These are phyloP conservation scores for Drosophila flavopinicola DNA, from an alignment of 2,888 invertebrate genomes.

Conservation along the genomic window DNA sequence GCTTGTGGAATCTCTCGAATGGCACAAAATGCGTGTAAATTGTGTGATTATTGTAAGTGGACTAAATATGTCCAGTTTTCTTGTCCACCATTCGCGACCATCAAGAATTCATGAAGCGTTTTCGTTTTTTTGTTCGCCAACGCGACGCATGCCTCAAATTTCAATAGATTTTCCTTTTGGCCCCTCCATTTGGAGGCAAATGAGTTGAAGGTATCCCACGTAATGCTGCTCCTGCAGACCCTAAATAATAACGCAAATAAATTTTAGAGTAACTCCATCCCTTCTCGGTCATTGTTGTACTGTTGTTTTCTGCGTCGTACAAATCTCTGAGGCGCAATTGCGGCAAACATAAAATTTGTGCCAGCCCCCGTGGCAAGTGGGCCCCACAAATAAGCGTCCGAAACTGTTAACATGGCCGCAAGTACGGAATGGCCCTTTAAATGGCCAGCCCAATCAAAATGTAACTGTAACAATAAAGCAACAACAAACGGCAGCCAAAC, in stretches of 20 bases:
- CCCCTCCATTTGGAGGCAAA: constrained; percentile 24
- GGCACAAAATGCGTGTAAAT: constrained; percentile 73
- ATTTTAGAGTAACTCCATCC: constrained; percentile 52
- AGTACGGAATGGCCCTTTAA: constrained; percentile 51
- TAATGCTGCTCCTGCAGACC: constrained; percentile 11
- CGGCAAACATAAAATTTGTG: constrained; percentile 68
- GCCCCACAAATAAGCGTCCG: constrained; percentile 17
- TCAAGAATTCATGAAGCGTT: constrained; percentile 62
- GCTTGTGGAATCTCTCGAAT: constrained; percentile 18
- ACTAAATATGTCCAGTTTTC: constrained; percentile 44
- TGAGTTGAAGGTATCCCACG: constrained; percentile 39
- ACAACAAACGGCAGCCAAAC: constrained; percentile 22
- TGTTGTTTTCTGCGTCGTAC: constrained; percentile 31
- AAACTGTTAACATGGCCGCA: constrained; percentile 39
- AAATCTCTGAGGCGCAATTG: constrained; percentile 76
- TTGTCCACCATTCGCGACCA: constrained; percentile 9
- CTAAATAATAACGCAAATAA: constrained; percentile 73
- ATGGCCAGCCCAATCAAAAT: constrained; percentile 65
- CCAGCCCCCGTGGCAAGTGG: constrained; percentile 13
- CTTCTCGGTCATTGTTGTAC: constrained; percentile 3
- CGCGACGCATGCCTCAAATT: constrained; percentile 42
- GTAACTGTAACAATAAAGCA: constrained; percentile 49
- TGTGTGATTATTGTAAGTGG: constrained; percentile 77
- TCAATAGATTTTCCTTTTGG: constrained; percentile 40
- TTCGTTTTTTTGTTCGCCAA: not conserved